Evolutionary conservation across 2,113 vertebrate species (phyloP).

Genomic region (Sapayoa aenigma): DNA sequence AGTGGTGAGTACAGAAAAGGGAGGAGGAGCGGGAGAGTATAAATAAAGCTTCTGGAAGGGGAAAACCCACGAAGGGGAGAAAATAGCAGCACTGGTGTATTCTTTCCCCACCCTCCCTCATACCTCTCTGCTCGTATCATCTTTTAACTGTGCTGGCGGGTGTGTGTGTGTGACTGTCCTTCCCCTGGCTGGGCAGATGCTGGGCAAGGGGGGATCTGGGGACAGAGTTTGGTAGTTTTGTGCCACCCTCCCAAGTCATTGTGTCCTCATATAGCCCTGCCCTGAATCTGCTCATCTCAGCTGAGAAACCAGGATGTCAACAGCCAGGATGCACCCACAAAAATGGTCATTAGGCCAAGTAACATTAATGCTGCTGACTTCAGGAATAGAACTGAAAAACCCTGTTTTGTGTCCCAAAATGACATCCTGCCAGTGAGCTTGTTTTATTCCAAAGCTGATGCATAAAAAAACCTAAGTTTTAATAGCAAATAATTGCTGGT

Average conservation of each 20-base stretch:
- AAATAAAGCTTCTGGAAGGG: constrained; percentile 18
- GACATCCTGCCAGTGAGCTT: neutral
- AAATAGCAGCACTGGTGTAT: neutral
- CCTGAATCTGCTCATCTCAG: neutral
- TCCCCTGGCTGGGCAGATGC: too few relatives aligned
- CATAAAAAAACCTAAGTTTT: neutral
- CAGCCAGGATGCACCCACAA: neutral
- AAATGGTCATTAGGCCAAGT: neutral
- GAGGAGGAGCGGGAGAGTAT: neutral
- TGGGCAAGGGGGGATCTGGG: neutral
- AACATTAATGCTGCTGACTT: neutral
- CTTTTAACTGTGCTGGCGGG: neutral
- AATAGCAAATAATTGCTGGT: neutral
- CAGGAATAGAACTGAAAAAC: neutral
- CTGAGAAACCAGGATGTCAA: neutral
- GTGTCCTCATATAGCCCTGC: neutral
- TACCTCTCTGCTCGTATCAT: neutral
- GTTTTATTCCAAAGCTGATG: neutral
- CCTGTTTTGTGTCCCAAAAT: neutral
- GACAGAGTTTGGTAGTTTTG: neutral
- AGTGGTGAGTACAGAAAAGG: neutral
- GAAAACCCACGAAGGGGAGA: neutral
- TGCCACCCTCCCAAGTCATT: neutral
- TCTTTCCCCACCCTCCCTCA: neutral
- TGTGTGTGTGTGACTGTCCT: accelerated